Conservation (phyloP, 2,797 vertebrate species). For the Syngnathus acus region DNA sequence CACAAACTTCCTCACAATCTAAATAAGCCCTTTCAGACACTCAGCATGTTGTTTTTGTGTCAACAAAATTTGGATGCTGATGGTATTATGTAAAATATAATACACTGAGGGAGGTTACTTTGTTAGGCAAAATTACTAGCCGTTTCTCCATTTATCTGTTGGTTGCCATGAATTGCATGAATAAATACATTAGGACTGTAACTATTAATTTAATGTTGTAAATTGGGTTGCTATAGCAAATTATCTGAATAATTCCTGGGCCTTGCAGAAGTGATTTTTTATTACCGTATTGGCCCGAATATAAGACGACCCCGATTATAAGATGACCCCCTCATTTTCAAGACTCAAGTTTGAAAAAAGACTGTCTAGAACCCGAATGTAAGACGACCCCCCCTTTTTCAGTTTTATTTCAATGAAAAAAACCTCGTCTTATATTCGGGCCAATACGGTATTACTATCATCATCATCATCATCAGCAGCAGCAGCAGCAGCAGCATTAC, state of each 20-base stretch:
- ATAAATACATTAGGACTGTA: neutral
- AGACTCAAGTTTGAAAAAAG: too few relatives aligned
- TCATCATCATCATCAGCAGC: neutral
- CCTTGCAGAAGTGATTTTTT: neutral
- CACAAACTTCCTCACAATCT: constrained; percentile 39
- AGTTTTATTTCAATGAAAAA: neutral
- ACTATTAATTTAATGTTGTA: neutral
- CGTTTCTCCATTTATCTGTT: neutral
- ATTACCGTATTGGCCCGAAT: neutral
- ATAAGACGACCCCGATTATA: neutral
- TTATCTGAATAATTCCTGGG: neutral
- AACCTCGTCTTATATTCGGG: too few relatives aligned
- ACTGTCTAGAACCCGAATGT: too few relatives aligned
- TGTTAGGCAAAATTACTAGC: neutral
- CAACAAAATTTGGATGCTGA: neutral
- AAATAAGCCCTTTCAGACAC: constrained; percentile 27
- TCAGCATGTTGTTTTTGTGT: constrained; percentile 24
- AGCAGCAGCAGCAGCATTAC: too few relatives aligned
- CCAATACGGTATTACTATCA: too few relatives aligned
- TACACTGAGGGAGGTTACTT: neutral
- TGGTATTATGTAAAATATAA: neutral
- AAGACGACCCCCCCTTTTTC: too few relatives aligned
- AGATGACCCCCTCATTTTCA: too few relatives aligned
- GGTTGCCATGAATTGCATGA: neutral
- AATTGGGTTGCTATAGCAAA: neutral